Conservation (phyloP, 2,888 invertebrate species). For the Dastarcus helophoroides region DNA sequence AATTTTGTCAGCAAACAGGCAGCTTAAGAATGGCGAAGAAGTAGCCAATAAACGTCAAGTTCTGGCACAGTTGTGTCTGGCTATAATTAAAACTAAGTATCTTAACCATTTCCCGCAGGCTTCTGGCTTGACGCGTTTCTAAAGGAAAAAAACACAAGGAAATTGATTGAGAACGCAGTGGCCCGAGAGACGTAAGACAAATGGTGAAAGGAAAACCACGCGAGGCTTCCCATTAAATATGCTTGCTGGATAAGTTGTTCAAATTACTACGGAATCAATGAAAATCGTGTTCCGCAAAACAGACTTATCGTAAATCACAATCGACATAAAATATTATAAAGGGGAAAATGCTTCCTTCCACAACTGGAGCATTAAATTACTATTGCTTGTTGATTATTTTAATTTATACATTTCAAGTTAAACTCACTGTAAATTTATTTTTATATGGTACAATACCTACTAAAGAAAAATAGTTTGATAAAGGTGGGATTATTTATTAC, state of each 20-base stretch:
- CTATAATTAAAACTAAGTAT: slow-evolving; percentile 36
- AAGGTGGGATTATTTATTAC: no score
- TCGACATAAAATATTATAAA: no score
- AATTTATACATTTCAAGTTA: no score
- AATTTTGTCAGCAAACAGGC: slow-evolving; percentile 25
- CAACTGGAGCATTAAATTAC: no score
- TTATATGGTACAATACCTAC: no score
- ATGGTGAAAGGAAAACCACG: slow-evolving; percentile 22
- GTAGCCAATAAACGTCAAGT: slow-evolving; percentile 33
- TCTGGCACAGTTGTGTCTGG: slow-evolving; percentile 26
- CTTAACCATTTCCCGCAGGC: slow-evolving; percentile 24
- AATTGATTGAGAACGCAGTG: slow-evolving; percentile 33
- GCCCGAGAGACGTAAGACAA: slow-evolving; percentile 31
- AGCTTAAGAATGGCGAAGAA: slow-evolving; percentile 25
- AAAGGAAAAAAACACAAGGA: slow-evolving; percentile 19
- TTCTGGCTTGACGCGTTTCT: slow-evolving; percentile 16
- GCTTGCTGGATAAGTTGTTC: slow-evolving; percentile 12
- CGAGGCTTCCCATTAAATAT: slow-evolving; percentile 22
- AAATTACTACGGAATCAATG: not conserved
- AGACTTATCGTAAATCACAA: no score
- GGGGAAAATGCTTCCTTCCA: no score
- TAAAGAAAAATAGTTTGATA: no score
- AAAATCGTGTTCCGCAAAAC: no score
- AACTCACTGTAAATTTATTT: no score
- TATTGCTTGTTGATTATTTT: no score